These are phyloP conservation scores for Cromileptes altivelis DNA, from an alignment of 2,113 vertebrate species.

Conservation along the genomic window DNA sequence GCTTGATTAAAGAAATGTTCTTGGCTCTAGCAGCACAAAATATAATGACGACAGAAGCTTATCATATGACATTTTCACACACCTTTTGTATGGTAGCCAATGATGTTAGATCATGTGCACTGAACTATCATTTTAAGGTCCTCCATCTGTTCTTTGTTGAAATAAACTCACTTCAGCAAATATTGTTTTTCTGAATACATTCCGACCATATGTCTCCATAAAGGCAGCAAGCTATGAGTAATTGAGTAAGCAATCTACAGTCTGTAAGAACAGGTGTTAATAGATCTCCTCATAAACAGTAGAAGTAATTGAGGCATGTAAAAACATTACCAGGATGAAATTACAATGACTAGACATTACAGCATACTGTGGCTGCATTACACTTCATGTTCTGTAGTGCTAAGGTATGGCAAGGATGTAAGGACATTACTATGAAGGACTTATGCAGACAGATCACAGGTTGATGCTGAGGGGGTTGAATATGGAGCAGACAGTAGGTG, in stretches of 20 bases:
- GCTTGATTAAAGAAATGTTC: conserved; percentile 14
- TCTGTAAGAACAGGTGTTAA: conserved; percentile 18
- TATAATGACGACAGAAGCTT: neutral
- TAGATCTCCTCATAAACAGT: conserved; percentile 4
- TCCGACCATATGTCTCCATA: conserved; percentile 38
- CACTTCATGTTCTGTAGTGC: neutral
- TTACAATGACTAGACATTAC: neutral
- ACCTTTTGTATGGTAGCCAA: neutral
- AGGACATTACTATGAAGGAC: neutral
- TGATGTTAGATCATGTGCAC: conserved; percentile 12
- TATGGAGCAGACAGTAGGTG: neutral
- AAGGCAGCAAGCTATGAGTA: conserved; percentile 9
- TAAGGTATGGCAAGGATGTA: neutral
- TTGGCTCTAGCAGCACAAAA: neutral
- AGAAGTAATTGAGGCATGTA: neutral
- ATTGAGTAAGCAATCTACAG: conserved; percentile 1
- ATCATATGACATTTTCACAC: neutral
- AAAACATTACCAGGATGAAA: conserved; percentile 1
- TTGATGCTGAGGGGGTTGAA: neutral
- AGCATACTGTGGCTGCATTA: neutral
- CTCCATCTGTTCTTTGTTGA: conserved; percentile 35
- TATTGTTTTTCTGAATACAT: conserved; percentile 13
- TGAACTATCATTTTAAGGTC: conserved; percentile 25
- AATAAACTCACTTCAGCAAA: conserved; percentile 30
- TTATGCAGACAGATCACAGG: neutral